Conservation (phyloP, 2,113 vertebrate species). For the Heterocephalus glaber region DNA sequence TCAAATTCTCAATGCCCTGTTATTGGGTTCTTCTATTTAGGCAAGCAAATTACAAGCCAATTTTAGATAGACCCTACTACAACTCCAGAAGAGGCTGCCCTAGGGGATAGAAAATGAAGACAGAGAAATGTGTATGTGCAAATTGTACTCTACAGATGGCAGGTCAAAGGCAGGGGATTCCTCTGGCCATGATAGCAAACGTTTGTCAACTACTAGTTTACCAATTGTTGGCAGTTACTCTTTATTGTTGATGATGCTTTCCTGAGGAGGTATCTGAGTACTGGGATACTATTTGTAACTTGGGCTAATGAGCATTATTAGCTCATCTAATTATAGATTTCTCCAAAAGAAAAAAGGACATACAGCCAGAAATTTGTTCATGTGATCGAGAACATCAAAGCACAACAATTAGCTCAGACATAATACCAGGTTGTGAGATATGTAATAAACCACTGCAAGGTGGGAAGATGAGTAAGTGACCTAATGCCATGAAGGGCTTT, state of each 20-base stretch:
- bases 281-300: constrained; percentile 49
- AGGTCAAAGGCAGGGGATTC: background rate
- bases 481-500: background rate
- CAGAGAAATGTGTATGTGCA: background rate
- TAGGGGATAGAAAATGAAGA: background rate
- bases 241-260: background rate
- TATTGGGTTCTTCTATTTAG: constrained; percentile 4
- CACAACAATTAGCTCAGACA: background rate
- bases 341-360: constrained; percentile 58
- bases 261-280: constrained; percentile 14
- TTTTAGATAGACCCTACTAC: background rate
- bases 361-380: background rate
- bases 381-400: constrained; percentile 52
- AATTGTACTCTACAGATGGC: background rate
- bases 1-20: background rate
- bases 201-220: constrained; percentile 27
- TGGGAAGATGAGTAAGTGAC: background rate
- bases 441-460: background rate
- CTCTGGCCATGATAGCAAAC: background rate
- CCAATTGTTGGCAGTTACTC: background rate
- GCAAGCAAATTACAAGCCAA: background rate
- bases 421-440: background rate
- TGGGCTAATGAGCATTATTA: constrained; percentile 54
- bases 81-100: constrained; percentile 41
- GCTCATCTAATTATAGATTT: constrained; percentile 67